These are phyloP conservation scores for Enoplosus armatus DNA, from an alignment of 2,797 vertebrate genomes.

Conservation along the genomic window DNA sequence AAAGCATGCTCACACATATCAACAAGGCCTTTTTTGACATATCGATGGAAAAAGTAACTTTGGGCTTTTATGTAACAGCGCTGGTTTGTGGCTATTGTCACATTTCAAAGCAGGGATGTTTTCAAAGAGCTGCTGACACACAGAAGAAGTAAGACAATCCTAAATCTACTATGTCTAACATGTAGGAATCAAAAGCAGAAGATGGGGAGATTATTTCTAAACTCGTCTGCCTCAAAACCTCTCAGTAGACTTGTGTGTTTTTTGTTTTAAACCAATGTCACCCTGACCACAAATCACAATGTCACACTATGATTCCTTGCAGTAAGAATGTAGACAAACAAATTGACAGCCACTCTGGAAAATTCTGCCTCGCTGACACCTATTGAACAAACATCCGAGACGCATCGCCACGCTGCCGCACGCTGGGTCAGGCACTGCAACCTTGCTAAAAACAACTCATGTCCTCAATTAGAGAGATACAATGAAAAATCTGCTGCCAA, in stretches of 20 bases:
- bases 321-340: conserved; percentile 55
- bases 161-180: background rate
- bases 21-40: conserved; percentile 1
- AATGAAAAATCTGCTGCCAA: conserved; percentile 40
- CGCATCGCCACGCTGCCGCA: conserved; percentile 15
- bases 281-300: conserved; percentile 29
- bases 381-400: conserved; percentile 42
- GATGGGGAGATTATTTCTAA: background rate
- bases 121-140: conserved; percentile 3
- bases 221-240: background rate
- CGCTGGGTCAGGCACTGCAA: background rate
- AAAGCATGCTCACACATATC: background rate
- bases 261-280: conserved; percentile 25
- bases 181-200: background rate
- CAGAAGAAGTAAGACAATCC: background rate
- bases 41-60: conserved; percentile 9
- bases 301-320: conserved; percentile 16
- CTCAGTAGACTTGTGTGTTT: background rate
- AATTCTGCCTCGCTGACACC: conserved; percentile 37
- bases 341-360: conserved; percentile 30
- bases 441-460: conserved; percentile 56
- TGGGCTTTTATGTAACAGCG: conserved; percentile 1
- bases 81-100: conserved; percentile 12
- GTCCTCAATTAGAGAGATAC: conserved; percentile 59
- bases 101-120: conserved; percentile 9